These are phyloP conservation scores for Cavia porcellus DNA, from an alignment of 2,113 vertebrate species.

Conservation along the genomic window DNA sequence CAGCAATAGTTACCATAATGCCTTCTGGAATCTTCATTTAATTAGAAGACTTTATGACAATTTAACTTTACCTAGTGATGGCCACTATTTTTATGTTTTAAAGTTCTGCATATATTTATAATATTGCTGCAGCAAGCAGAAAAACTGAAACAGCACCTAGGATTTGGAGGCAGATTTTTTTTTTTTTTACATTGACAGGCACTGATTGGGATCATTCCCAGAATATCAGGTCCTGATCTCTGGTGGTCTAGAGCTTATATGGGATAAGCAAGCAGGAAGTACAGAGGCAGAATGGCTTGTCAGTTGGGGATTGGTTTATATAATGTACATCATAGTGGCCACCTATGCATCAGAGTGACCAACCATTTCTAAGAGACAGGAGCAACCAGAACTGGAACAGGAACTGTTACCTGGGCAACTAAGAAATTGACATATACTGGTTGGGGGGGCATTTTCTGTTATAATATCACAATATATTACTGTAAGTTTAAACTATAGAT, in stretches of 20 bases:
- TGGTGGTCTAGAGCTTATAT: not conserved
- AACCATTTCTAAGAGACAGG: not conserved
- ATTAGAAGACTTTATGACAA: not conserved
- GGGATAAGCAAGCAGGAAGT: not conserved
- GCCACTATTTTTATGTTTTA: not conserved
- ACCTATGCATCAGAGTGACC: not conserved
- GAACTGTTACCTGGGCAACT: not conserved
- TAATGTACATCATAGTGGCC: not conserved
- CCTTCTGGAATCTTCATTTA: not conserved
- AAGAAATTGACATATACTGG: not conserved
- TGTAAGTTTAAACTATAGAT: not conserved
- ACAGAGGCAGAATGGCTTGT: not conserved
- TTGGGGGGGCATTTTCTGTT: not conserved
- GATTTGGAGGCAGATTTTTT: not conserved
- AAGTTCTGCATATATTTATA: not conserved
- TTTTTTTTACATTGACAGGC: not conserved
- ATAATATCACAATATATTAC: not conserved
- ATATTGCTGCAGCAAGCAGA: not conserved
- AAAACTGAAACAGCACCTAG: not conserved
- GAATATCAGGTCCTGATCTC: not conserved
- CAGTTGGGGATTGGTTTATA: not conserved
- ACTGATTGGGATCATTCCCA: not conserved
- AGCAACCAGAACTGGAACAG: not conserved
- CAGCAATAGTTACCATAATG: no score
- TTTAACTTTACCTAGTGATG: not conserved